These are phyloP conservation scores for Tanypteryx hageni DNA, from an alignment of 2,888 invertebrate genomes.

Conservation along the genomic window DNA sequence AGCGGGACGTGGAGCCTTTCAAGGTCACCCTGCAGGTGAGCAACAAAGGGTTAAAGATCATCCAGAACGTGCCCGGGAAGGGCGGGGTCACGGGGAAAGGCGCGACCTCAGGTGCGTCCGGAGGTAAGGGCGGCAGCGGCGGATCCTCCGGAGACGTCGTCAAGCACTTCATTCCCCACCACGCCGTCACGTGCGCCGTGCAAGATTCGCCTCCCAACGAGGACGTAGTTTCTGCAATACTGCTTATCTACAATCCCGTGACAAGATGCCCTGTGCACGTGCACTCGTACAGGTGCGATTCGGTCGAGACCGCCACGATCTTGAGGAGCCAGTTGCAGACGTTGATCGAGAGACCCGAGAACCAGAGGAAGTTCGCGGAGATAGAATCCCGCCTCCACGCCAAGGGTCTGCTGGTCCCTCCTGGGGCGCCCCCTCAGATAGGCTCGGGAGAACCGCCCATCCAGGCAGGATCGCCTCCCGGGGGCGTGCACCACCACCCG, in stretches of 20 bases:
- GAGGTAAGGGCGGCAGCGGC: slow-evolving; percentile 70
- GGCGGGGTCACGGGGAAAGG: slow-evolving; percentile 27
- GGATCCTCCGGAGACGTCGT: slow-evolving; percentile 80
- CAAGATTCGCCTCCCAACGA: slow-evolving; percentile 83
- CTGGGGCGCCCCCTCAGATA: slow-evolving; percentile 70
- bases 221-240: slow-evolving; percentile 95
- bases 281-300: slow-evolving; percentile 95
- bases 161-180: slow-evolving; percentile 96
- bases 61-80: slow-evolving; percentile 83
- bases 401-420: slow-evolving; percentile 74
- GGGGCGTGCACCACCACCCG: slow-evolving; percentile 24
- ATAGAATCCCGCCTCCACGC: slow-evolving; percentile 82
- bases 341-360: slow-evolving; percentile 88
- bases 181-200: slow-evolving; percentile 93
- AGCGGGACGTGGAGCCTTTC: slow-evolving; percentile 90
- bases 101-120: slow-evolving; percentile 62
- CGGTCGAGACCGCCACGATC: slow-evolving; percentile 93
- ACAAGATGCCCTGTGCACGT: slow-evolving; percentile 97
- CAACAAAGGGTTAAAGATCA: slow-evolving; percentile 95
- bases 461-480: not conserved
- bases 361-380: slow-evolving; percentile 90
- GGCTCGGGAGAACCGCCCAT: slow-evolving; percentile 68
- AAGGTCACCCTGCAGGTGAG: slow-evolving; percentile 94
- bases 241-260: slow-evolving; percentile 94
- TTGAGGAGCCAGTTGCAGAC: slow-evolving; percentile 90